Base-by-base conservation (phyloP, 1,140 invertebrate species). In the Meteorus sp. region DNA sequence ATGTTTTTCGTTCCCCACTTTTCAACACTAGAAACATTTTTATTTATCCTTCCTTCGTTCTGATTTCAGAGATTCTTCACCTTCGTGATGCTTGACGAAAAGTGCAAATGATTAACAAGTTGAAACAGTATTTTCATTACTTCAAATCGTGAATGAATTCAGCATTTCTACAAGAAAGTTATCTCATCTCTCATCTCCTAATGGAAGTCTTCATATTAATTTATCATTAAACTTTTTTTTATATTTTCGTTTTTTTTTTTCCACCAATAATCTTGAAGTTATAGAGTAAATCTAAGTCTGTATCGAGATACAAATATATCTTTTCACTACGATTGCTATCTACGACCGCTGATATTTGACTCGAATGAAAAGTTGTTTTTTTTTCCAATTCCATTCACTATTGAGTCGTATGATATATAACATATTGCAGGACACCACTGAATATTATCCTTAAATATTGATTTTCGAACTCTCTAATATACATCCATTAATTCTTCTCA, bases 131-230 rank as follows among this genome's bases (percentile, higher is more conserved):
- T 33, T 50, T 50, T 50, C 15, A 15, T 29, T 15, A 27, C 35
- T 50, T 29, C 31, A 31, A 50, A n/a, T 15, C 20, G 23, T 3
- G 13, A 48, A n/a, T 22, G 11, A 33, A 33, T 33, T 39, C 15
- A 4, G 8, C 35, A 13, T 39, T 39, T n/a, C 11, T n/a, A 11
- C 35, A 5, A 13, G 15, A 4, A 39, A 39, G 35, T n/a, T 7
- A 39, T 3, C 15, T 39, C 15, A 7, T 33, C 11, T 33, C 11
- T 33, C 29, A 7, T 33, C 11, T 33, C 11, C 11, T 33, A 50
- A 33, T 50, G 47, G 47, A 50, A 50, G 47, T 50, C 47, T 29
- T 47, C 27, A 3, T 11, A 23, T 13, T 50, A 25, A 13, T 48
- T 48, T 48, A 2, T n/a, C n/a, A n/a, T n/a, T n/a, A n/a, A n/a